These are phyloP conservation scores for Drosophila suzukii DNA, from an alignment of 1,140 invertebrate genomes.

Conservation along the genomic window DNA sequence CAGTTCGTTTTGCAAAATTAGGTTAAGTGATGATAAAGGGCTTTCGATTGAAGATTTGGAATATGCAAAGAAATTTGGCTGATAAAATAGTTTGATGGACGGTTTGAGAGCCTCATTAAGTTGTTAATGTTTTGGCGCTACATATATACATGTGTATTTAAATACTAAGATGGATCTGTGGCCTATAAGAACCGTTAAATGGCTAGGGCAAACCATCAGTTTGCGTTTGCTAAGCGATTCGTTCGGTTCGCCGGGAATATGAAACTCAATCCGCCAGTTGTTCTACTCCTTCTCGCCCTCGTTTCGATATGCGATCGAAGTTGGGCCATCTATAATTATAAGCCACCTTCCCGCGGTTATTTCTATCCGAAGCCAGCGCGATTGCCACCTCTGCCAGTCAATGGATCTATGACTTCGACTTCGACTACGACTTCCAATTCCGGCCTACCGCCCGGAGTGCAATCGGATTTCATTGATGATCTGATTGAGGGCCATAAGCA, in stretches of 20 bases:
- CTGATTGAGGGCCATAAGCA: conserved; percentile 78
- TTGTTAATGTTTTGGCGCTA: conserved; percentile 26
- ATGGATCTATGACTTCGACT: conserved; percentile 14
- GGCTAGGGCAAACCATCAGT: conserved; percentile 41
- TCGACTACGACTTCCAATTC: conserved; percentile 2
- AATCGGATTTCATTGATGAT: conserved; percentile 80
- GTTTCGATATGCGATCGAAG: conserved; percentile 14
- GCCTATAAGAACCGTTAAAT: conserved; percentile 71
- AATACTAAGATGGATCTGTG: conserved; percentile 30
- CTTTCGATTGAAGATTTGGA: conserved; percentile 12
- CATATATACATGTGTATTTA: conserved; percentile 24
- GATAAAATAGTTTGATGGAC: conserved; percentile 69
- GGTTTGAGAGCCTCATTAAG: conserved; percentile 59
- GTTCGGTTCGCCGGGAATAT: conserved; percentile 61
- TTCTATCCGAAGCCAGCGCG: conserved; percentile 62
- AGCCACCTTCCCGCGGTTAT: conserved; percentile 53
- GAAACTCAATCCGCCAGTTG: conserved; percentile 44
- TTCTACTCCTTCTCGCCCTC: conserved; percentile 28
- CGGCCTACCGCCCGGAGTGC: conserved; percentile 53
- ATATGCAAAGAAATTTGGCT: conserved; percentile 36
- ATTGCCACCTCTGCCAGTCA: conserved; percentile 33
- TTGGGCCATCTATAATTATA: conserved; percentile 38
- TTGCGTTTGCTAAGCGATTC: conserved; percentile 44
- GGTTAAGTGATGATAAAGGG: conserved; percentile 67
- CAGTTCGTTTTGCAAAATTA: conserved; percentile 25